A percentile compares a stretch with the other conserved stretches of the same genome.
Conservation (phyloP, 2,888 invertebrate genomes). For the Congeria kusceri region DNA sequence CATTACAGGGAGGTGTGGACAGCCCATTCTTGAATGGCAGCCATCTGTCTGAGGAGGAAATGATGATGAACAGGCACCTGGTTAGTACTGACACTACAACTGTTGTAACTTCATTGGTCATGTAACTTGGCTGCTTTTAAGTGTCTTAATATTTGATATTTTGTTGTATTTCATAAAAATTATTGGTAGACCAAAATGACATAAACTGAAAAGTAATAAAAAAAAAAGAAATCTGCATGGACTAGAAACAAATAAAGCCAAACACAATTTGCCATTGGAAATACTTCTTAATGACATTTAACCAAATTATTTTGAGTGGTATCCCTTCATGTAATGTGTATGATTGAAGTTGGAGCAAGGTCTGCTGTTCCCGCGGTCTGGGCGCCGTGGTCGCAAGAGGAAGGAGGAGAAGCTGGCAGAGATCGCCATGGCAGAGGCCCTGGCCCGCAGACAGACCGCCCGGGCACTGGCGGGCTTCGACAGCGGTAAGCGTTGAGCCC, state of each 20-base stretch:
- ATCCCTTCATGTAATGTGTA: too few species aligned
- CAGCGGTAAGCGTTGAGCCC: slow-evolving; percentile 62
- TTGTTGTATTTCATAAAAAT: too few species aligned
- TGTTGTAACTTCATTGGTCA: too few species aligned
- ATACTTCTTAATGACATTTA: too few species aligned
- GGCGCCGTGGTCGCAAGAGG: slow-evolving; percentile 81
- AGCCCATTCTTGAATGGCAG: slow-evolving; percentile 62
- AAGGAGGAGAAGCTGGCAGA: slow-evolving; percentile 84
- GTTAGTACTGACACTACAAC: slow-evolving; percentile 32
- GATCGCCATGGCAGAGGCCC: slow-evolving; percentile 79
- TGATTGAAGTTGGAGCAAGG: slow-evolving; percentile 75
- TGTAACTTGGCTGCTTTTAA: too few species aligned
- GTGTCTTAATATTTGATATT: too few species aligned
- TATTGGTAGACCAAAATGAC: too few species aligned
- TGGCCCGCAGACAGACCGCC: slow-evolving; percentile 76
- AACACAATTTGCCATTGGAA: too few species aligned
- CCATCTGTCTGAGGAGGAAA: slow-evolving; percentile 56
- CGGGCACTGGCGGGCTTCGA: slow-evolving; percentile 73
- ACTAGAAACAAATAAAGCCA: too few species aligned
- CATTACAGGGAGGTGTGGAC: slow-evolving; percentile 40
- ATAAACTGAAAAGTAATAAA: too few species aligned
- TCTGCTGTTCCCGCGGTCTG: slow-evolving; percentile 71
- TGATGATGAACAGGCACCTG: slow-evolving; percentile 56
- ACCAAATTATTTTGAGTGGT: too few species aligned
- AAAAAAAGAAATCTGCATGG: too few species aligned